phyloP scores from a whole-genome alignment of 2,888 invertebrate genomes.

The Drosophila anomelani region DNA sequence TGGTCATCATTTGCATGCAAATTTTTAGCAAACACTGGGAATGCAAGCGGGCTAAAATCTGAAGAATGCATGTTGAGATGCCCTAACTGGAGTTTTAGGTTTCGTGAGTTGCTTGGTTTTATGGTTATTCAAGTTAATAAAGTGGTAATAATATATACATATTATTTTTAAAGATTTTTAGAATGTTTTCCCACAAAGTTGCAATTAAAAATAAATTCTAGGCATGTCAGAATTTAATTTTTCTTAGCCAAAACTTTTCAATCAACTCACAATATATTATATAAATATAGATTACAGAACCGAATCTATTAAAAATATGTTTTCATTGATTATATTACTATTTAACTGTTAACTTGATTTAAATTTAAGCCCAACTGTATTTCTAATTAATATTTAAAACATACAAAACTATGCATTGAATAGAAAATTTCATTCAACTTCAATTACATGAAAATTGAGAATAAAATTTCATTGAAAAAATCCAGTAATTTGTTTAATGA shows the following conservation, averaged over 20 bases:
- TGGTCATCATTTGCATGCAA: conserved; percentile 57
- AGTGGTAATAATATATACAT: not conserved
- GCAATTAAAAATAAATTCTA: not conserved
- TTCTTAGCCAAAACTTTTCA: not conserved
- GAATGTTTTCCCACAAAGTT: not conserved
- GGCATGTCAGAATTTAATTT: not conserved
- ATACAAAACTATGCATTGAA: not conserved
- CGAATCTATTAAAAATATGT: not conserved
- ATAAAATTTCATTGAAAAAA: not conserved
- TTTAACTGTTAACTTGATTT: not conserved
- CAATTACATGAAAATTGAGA: not conserved
- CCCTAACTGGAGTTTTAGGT: not conserved
- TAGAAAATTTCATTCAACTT: not conserved
- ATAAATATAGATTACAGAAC: no score
- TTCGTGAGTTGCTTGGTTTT: not conserved
- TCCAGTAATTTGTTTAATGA: not conserved
- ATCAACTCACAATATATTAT: not conserved
- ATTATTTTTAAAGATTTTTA: not conserved
- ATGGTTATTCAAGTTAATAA: not conserved
- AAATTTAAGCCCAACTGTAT: not conserved
- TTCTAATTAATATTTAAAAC: not conserved
- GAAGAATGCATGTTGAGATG: conserved; percentile 30
- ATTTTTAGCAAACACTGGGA: conserved; percentile 32
- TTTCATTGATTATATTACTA: not conserved
- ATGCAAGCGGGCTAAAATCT: conserved; percentile 20